Percentiles rank a stretch among this genome's conserved stretches.
Conservation (phyloP, 2,888 invertebrate genomes). For the Eilema depressum region DNA sequence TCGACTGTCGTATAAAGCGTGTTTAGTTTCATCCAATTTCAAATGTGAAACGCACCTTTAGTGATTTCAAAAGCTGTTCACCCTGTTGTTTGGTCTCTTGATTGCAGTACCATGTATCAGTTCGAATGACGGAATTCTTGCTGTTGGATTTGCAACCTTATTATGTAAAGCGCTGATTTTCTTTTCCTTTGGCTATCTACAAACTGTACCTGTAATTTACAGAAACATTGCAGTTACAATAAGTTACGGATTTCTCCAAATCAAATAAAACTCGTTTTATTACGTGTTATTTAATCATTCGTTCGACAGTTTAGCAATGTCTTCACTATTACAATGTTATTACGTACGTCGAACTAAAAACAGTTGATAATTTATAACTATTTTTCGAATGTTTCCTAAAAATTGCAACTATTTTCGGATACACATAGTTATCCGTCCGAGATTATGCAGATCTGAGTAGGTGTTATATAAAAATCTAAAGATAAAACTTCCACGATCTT, state of each 20-base stretch:
- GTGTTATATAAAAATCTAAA: too few relatives aligned
- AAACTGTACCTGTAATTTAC: background rate
- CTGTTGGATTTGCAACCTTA: background rate
- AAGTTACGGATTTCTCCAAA: background rate
- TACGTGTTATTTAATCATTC: too few relatives aligned
- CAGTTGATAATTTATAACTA: too few relatives aligned
- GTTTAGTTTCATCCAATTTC: slow-evolving; percentile 1
- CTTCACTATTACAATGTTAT: too few relatives aligned
- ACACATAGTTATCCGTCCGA: too few relatives aligned
- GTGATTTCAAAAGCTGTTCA: background rate
- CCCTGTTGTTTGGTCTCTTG: background rate
- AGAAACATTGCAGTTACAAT: background rate
- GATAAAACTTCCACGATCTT: too few relatives aligned
- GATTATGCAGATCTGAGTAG: too few relatives aligned
- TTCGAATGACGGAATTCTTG: background rate
- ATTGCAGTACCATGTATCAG: background rate
- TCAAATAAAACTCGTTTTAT: background rate
- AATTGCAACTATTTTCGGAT: too few relatives aligned
- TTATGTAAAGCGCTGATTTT: background rate
- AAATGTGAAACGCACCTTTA: background rate
- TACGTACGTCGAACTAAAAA: too few relatives aligned
- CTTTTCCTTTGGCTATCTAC: background rate
- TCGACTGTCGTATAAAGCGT: background rate
- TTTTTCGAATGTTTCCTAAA: too few relatives aligned
- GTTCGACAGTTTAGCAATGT: too few relatives aligned